Evolutionary conservation across 1,140 invertebrate species (phyloP), one percentile per base, ranked within the genome.

Genomic region (Macrobrachium nipponense): DNA sequence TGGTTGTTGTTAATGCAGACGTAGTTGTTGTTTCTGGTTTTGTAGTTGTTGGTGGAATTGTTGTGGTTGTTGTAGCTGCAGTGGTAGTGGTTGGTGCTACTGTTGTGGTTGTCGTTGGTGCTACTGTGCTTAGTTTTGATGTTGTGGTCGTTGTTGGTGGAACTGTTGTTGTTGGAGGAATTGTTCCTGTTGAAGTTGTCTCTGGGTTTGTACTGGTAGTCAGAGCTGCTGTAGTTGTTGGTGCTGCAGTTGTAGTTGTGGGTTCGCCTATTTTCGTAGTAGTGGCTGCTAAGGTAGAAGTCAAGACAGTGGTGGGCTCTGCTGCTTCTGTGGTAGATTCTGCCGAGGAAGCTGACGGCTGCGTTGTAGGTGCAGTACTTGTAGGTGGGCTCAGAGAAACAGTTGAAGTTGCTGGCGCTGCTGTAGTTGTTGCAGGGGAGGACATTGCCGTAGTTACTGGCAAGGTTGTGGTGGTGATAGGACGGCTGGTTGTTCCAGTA

Each of bases 221-320:
- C 51, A 10, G n/a, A 61, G 15, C 15, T 62, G 11, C 81, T 61
- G 27, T n/a, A 77, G 18, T 23, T 23, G 17, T 43, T 43, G 17
- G 76, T 77, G 17, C 44, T 43, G 23, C 58, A 64, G 60, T 76
- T 77, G 8, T 64, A 73, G 18, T 77, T 59, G 60, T 83, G 72
- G 12, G 76, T 60, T 20, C 76, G 60, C 6, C 27, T 36, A 43
- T 76, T 58, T 18, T 59, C 82, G 18, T 75, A 27, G 14, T 44
- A 12, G 59, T 60, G 36, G 59, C 64, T 70, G 20, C 43, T 59
- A 14, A 18, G 23, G 60, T 43, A 20, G 6, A n/a, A 27, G 12
- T 59, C 14, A 8, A 11, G 12, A 10, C n/a, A n/a, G 64, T 27
- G 72, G 7, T 75, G 61, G 11, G 14, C 59, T 7, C 51, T 10